These are phyloP conservation scores for Scaptomyza parva DNA, from an alignment of 2,888 invertebrate genomes.

Conservation along the genomic window DNA sequence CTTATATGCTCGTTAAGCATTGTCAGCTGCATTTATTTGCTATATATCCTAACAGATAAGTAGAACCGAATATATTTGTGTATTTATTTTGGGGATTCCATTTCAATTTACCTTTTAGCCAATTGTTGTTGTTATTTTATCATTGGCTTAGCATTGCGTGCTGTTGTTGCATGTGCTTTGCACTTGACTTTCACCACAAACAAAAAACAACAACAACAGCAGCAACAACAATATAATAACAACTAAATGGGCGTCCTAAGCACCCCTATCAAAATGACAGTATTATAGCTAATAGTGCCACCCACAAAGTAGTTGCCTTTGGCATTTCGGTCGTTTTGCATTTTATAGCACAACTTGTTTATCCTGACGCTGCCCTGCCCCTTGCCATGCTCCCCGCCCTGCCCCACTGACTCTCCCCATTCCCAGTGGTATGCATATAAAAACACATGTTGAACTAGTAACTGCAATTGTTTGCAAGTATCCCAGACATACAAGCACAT, in stretches of 20 bases:
- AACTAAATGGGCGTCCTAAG: slow-evolving; percentile 19
- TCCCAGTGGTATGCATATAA: slow-evolving; percentile 9
- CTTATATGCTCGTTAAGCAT: slow-evolving; percentile 30
- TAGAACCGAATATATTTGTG: neutral
- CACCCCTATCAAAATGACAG: slow-evolving; percentile 5
- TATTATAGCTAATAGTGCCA: slow-evolving; percentile 2
- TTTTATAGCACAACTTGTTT: slow-evolving; percentile 3
- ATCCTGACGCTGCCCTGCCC: neutral
- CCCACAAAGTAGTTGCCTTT: neutral
- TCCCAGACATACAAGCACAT: slow-evolving; percentile 3
- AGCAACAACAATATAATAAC: neutral
- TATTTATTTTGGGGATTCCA: slow-evolving; percentile 5
- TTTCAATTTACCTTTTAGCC: slow-evolving; percentile 44
- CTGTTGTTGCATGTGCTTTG: slow-evolving; percentile 43
- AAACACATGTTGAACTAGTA: slow-evolving; percentile 47
- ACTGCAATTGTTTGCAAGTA: slow-evolving; percentile 8
- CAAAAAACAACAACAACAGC: slow-evolving; percentile 2
- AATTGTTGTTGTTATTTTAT: slow-evolving; percentile 32
- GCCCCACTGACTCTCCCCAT: neutral
- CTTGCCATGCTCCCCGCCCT: neutral
- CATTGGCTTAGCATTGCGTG: slow-evolving; percentile 56
- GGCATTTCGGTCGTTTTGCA: slow-evolving; percentile 1
- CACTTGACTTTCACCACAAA: slow-evolving; percentile 56
- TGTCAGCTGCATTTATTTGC: slow-evolving; percentile 17
- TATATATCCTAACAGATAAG: neutral